Percentiles rank a stretch among this genome's conserved stretches.
Evolutionary conservation across 2,113 vertebrate species (phyloP).

Genomic region (Condylura cristata): DNA sequence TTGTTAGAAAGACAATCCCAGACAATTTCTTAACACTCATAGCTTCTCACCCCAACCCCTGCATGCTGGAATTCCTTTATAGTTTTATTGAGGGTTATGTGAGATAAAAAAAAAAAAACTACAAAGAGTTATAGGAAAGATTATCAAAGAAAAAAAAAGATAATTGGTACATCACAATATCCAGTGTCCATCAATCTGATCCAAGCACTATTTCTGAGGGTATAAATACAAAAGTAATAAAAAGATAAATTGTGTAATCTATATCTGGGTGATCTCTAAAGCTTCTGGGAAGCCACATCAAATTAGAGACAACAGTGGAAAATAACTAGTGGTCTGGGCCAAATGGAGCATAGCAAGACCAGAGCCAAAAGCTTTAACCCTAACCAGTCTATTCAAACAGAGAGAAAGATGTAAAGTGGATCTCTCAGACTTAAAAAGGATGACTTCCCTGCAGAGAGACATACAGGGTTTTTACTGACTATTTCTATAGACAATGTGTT

Average conservation of each 20-base stretch:
- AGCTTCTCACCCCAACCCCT: not conserved
- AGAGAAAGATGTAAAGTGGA: not conserved
- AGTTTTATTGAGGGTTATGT: not conserved
- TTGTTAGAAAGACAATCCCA: not conserved
- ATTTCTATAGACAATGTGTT: not conserved
- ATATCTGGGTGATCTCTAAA: conserved; percentile 2
- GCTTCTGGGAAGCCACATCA: conserved; percentile 27
- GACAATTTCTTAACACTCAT: not conserved
- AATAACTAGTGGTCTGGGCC: not conserved
- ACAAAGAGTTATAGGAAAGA: not conserved
- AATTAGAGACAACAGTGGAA: conserved; percentile 24
- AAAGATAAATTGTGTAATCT: not conserved
- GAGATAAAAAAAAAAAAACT: not conserved
- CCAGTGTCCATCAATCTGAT: not conserved
- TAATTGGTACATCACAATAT: not conserved
- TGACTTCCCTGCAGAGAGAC: not conserved
- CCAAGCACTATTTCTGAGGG: not conserved
- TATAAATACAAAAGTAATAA: not conserved
- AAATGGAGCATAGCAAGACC: not conserved
- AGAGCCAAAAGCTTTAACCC: not conserved
- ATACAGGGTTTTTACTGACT: not conserved
- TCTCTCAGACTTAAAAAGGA: not conserved
- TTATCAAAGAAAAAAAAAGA: not conserved
- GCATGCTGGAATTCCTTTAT: not conserved
- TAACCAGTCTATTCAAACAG: not conserved